These are phyloP conservation scores for Gymnocheta viridis DNA, from an alignment of 2,888 invertebrate genomes.

Conservation along the genomic window DNA sequence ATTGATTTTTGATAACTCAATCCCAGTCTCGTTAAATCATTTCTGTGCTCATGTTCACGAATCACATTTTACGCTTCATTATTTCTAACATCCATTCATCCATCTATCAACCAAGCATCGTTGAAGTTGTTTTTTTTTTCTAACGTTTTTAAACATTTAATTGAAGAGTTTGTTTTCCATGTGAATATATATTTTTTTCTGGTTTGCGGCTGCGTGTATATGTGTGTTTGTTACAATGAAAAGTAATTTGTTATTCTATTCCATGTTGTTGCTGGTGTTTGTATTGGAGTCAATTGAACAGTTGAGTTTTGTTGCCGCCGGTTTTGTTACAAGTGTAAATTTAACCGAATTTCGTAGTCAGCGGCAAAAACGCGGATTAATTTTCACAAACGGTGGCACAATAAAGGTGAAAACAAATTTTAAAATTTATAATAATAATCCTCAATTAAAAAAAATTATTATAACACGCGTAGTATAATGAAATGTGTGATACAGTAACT, in stretches of 20 bases:
- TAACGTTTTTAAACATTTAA: slow-evolving; percentile 17
- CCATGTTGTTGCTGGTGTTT: not conserved
- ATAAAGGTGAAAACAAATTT: slow-evolving; percentile 72
- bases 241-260: slow-evolving; percentile 22
- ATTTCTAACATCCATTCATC: not conserved
- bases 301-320: slow-evolving; percentile 45
- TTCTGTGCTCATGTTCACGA: slow-evolving; percentile 29
- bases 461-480: too few species aligned
- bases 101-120: not conserved
- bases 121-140: not conserved
- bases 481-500: too few species aligned
- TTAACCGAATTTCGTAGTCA: slow-evolving; percentile 69
- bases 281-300: slow-evolving; percentile 33
- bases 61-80: slow-evolving; percentile 20
- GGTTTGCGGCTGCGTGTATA: not conserved
- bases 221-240: slow-evolving; percentile 17
- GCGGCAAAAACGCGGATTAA: slow-evolving; percentile 72
- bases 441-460: too few species aligned
- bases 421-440: too few species aligned
- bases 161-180: not conserved
- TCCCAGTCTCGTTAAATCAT: slow-evolving; percentile 56
- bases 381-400: slow-evolving; percentile 72
- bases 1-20: slow-evolving; percentile 56
- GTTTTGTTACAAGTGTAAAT: slow-evolving; percentile 58
- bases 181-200: not conserved